Percentiles rank a stretch among this genome's conserved stretches.
Conservation (phyloP, 2,797 vertebrate species). For the Columba guinea region DNA sequence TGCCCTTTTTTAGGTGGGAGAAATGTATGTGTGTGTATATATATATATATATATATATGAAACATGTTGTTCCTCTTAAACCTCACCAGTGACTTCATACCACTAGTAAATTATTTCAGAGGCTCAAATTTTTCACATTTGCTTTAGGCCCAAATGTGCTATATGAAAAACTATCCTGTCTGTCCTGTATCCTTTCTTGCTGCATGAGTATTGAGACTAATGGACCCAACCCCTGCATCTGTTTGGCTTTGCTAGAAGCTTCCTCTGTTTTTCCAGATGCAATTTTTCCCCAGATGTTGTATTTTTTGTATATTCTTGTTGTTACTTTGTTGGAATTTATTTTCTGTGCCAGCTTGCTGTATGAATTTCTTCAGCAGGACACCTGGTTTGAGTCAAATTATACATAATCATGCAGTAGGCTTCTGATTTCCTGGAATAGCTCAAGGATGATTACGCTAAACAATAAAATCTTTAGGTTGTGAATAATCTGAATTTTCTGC, state of each 20-base stretch:
- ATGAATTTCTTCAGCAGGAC: not conserved
- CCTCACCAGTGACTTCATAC: not conserved
- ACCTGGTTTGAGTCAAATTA: not conserved
- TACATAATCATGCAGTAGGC: not conserved
- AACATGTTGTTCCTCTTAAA: not conserved
- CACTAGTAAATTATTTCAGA: not conserved
- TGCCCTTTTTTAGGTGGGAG: not conserved
- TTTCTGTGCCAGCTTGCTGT: not conserved
- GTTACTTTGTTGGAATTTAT: not conserved
- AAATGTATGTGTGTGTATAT: not conserved
- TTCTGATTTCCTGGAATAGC: slow-evolving; percentile 11
- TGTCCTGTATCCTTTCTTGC: not conserved
- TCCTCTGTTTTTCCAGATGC: not conserved
- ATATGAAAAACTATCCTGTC: not conserved
- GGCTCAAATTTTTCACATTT: not conserved
- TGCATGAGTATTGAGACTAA: not conserved
- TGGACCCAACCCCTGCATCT: not conserved
- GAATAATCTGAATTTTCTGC: slow-evolving; percentile 30
- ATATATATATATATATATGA: not conserved
- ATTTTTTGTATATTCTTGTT: not conserved
- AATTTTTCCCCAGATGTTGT: not conserved
- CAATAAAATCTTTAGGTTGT: slow-evolving; percentile 25
- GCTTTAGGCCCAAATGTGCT: not conserved
- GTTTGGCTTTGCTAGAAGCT: not conserved
- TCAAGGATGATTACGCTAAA: slow-evolving; percentile 12